Base-by-base conservation (phyloP, 2,113 vertebrate species). In the Rhodinocichla rosea region DNA sequence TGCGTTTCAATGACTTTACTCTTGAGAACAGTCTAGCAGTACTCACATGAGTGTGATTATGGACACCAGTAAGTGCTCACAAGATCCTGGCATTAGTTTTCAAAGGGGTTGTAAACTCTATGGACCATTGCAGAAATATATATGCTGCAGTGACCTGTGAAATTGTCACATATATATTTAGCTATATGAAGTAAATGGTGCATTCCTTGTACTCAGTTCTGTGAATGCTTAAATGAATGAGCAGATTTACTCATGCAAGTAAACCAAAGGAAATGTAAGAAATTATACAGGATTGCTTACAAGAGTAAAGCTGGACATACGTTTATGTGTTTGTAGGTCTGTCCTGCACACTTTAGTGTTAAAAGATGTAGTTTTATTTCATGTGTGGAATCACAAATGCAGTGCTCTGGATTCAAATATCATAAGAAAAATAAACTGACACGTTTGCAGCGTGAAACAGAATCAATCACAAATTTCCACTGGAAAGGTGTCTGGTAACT, bases 101-200 rank as follows among this genome's bases (percentile, higher is more conserved):
- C 95, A 96, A 96, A 93, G 93, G 80, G 76, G 75, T 55, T 3
- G 15, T 96, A 95, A 96, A 97, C 70, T 90, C 80, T 50, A 7
- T 8, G 47, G 86, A 53, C 65, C 93, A 69, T 73, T 93, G 91
- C 83, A 75, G 90, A 91, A 84, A 75, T 57, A 75, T 28, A 81
- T 84, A 35, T 64, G 73, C 28, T 79, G 74, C 89, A 92, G 76
- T 50, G 93, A 89, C 70, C 95, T 95, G 91, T 87, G 95, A 95
- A 95, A 96, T 95, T 76, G 64, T 62, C 57, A 65, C 37, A 7
- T 71, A 14, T 35, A 45, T 60, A 20, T 40, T 44, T 68, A 88
- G 57, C 87, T 87, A 12, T 26, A 7, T 50, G 80, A 87, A 95
- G 47, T 35, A 35, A 89, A 68, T 24, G 19, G 19, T 23, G 11